Base-by-base conservation (phyloP, 53 echinoderm and acorn worm species). In the Holothuria scabra region DNA sequence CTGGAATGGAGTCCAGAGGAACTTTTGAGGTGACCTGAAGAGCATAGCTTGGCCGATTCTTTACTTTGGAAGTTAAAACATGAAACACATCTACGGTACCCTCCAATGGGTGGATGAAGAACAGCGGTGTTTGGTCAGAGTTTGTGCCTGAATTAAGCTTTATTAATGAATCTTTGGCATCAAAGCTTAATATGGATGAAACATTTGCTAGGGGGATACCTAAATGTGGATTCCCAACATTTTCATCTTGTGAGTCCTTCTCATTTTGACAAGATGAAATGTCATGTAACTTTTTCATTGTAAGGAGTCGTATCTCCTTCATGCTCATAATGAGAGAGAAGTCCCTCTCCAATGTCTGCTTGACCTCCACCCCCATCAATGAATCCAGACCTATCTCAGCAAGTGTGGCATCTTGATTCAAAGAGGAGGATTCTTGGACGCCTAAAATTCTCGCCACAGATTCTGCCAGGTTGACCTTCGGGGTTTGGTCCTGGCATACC, bases 351-450 rank as follows among this genome's bases (percentile, higher is more conserved):
- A 93, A 59, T 3, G 91, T 93, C 74, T 93, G 93, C 23, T 90
- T 91, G 32, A 93, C 93, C 38, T 93, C 93, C 0, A 93, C 93
- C 4, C 91, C 91, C 93, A 93, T 93, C 84, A 91, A 37, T 9
- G 93, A 93, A 46, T 93, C 93, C 23, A 93, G 87, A 12, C 93
- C 93, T 26, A 93, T 74, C 59, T 93, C 93, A 13, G 91, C 91
- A 12, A 93, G 86, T 10, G 91, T 91, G 0, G 89, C 72, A 58
- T 93, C 88, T 29, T 83, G 88, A 62, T 86, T 91, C 41, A 93
- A 56, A n/a, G 91, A 76, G 5, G 80, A 55, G 29, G 89, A 84
- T 65, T 93, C 93, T 46, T 56, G 68, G 35, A 93, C 60, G 14
- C 93, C 93, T 9, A 93, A 89, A 79, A 93, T 90, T 29, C 86